Conservation (phyloP, 2,113 vertebrate species). For the Psammodynastes pulverulentus region DNA sequence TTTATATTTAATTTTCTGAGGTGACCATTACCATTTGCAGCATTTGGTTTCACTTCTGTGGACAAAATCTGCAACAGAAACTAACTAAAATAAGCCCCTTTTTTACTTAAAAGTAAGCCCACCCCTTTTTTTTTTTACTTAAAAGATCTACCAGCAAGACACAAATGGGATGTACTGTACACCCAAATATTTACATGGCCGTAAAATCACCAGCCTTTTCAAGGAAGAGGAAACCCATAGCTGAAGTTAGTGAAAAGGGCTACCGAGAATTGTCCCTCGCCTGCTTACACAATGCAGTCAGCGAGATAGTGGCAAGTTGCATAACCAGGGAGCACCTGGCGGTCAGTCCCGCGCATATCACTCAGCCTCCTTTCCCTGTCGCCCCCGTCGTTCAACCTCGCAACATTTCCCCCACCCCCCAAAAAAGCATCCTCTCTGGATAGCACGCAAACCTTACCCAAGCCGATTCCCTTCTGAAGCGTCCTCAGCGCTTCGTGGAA, state of each 20-base stretch:
- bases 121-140: neutral
- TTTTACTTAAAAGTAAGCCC: too few relatives aligned
- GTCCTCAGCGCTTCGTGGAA: constrained; percentile 72
- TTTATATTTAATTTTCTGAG: neutral
- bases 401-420: neutral
- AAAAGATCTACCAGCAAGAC: neutral
- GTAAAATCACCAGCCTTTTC: neutral
- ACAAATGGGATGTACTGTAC: neutral
- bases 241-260: neutral
- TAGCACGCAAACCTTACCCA: constrained; percentile 65
- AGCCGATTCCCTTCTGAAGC: constrained; percentile 66
- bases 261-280: neutral
- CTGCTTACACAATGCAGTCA: constrained; percentile 2
- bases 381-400: neutral
- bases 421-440: neutral
- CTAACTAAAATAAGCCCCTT: neutral
- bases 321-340: constrained; percentile 3
- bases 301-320: constrained; percentile 14
- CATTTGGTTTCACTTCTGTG: neutral
- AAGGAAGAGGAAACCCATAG: neutral
- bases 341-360: rapidly evolving
- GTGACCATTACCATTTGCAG: neutral
- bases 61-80: neutral
- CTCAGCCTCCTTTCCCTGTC: rapidly evolving
- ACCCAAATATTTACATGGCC: neutral